Evolutionary conservation across 2,113 vertebrate species (phyloP).

Genomic region (Sinocyclocheilus rhinocerous): DNA sequence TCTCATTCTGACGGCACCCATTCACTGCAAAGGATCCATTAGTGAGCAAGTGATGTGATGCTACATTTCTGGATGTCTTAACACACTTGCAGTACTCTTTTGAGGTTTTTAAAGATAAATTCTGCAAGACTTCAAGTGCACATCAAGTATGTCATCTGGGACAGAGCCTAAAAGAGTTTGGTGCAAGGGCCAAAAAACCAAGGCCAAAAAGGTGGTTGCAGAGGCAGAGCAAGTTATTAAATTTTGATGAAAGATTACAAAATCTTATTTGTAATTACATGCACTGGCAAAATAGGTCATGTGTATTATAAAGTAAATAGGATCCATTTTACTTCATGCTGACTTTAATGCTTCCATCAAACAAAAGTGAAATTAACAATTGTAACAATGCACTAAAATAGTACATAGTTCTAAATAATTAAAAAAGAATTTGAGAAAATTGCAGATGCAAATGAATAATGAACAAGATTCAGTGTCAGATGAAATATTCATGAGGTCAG

Average conservation of each 20-base stretch:
- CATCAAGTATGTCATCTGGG: not conserved
- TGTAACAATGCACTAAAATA: constrained; percentile 17
- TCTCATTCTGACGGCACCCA: not conserved
- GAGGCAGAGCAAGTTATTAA: not conserved
- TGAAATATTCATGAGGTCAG: constrained; percentile 32
- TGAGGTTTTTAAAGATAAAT: not conserved
- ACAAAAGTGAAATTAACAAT: not conserved
- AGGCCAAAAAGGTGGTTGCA: not conserved
- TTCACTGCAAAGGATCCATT: not conserved
- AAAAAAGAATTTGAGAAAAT: constrained; percentile 29
- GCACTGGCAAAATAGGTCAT: not conserved
- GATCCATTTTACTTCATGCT: not conserved
- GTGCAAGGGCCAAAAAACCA: not conserved
- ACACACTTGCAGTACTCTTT: not conserved
- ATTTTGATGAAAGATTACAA: not conserved
- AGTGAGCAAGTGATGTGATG: not conserved
- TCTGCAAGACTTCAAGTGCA: not conserved
- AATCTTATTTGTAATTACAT: not conserved
- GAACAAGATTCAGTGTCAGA: constrained; percentile 17
- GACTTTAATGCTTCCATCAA: not conserved
- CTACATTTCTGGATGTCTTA: not conserved
- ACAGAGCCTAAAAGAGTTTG: not conserved
- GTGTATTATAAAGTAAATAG: not conserved
- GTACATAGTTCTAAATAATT: constrained; percentile 15
- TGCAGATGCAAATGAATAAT: constrained; percentile 31